Evolutionary conservation across 1,140 invertebrate species (phyloP).

Genomic region (Leptopilina clavipes): DNA sequence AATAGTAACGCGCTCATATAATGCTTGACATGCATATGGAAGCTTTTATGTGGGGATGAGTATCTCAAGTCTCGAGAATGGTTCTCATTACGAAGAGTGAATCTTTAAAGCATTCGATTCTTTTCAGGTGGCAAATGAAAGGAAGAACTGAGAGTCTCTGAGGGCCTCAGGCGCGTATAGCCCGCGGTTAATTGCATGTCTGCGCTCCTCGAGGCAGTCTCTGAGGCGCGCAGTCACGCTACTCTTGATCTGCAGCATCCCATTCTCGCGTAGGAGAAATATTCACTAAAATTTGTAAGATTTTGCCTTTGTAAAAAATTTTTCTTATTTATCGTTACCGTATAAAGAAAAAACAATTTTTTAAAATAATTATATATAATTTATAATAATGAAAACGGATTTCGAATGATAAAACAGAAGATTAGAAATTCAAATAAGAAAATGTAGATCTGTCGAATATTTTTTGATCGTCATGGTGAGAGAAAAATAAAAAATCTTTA

Average conservation of each 20-base stretch:
- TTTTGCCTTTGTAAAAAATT: too few relatives aligned
- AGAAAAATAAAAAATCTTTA: too few relatives aligned
- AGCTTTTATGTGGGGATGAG: slow-evolving; percentile 68
- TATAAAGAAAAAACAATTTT: too few relatives aligned
- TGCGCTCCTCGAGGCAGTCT: slow-evolving; percentile 63
- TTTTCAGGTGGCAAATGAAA: neutral
- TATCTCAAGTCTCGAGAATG: slow-evolving; percentile 55
- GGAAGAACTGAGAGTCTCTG: slow-evolving; percentile 53
- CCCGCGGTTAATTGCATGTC: slow-evolving; percentile 73
- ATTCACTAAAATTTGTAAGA: too few relatives aligned
- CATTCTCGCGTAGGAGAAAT: slow-evolving; percentile 41
- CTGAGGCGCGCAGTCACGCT: slow-evolving; percentile 49
- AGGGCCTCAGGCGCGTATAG: slow-evolving; percentile 61
- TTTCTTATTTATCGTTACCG: too few relatives aligned
- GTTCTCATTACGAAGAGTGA: slow-evolving; percentile 48
- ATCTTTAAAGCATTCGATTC: neutral
- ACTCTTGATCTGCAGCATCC: slow-evolving; percentile 51
- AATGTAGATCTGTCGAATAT: too few relatives aligned
- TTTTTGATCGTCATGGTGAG: too few relatives aligned
- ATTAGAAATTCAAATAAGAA: too few relatives aligned
- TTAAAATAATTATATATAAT: too few relatives aligned
- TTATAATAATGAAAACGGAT: too few relatives aligned
- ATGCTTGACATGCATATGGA: slow-evolving; percentile 73
- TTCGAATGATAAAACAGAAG: too few relatives aligned
- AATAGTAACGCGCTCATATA: slow-evolving; percentile 74